Base-by-base conservation (phyloP, 2,113 vertebrate species). In the Murina feae region DNA sequence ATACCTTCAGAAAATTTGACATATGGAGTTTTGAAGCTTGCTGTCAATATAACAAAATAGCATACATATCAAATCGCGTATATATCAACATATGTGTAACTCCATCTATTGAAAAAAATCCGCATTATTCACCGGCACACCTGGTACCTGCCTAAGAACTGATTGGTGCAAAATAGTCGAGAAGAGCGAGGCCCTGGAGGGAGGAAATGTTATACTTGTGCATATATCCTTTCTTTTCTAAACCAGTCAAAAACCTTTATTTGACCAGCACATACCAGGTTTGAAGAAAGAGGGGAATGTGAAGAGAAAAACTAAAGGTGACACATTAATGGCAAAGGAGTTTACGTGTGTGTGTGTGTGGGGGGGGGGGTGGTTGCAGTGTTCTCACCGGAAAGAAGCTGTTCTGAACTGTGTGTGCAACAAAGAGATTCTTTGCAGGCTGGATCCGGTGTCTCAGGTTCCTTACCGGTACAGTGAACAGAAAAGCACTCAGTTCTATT, bases 321-420 rank as follows among this genome's bases (percentile, higher is more conserved):
- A 82, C 63, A 20, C 65, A 42, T 83, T 83, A 42, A 92, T 89
- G 80, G 55, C 42, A 60, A 65, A 81, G 30, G 30, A 25, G 4
- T 86, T 79, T 90, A 37, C 28, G 2, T 66, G 44, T n/a, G n/a
- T n/a, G n/a, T n/a, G n/a, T n/a, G n/a, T n/a, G n/a, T n/a, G n/a
- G n/a, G n/a, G n/a, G n/a, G n/a, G n/a, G n/a, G n/a, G 74, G 25
- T 53, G 49, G 49, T 69, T 39, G 71, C 13, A 3, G 32, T 76
- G 51, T 91, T 79, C 90, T 94, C 79, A 35, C 55, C 65, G 71
- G 49, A 87, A 89, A 91, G 86, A 85, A 53, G 25, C 68, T 53
- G n/a, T 74, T 78, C 78, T 80, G 75, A 14, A 14, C 20, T 10
- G 1, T 55, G 14, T 69, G 74, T 79, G n/a, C 63, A n/a, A 74